These are phyloP conservation scores for Diorhabda carinulata DNA, from an alignment of 1,140 invertebrate genomes.

Conservation along the genomic window DNA sequence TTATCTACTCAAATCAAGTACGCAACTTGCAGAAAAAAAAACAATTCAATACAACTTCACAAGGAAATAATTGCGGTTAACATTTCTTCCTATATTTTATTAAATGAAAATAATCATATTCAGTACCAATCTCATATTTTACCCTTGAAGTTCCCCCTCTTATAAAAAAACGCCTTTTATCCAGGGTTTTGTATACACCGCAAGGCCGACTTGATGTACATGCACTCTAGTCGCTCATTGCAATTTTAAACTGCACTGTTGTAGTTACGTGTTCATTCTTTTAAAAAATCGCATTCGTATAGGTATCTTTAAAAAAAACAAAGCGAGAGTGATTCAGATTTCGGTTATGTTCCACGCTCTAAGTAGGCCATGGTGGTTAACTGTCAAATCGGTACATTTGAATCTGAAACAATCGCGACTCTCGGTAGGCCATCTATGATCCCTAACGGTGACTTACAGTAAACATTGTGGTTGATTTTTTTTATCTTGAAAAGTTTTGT, in stretches of 20 bases:
- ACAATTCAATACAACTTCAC: slow-evolving; percentile 7
- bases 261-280: slow-evolving; percentile 17
- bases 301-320: background rate
- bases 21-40: background rate
- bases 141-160: slow-evolving; percentile 39
- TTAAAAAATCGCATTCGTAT: slow-evolving; percentile 9
- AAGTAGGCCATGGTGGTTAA: slow-evolving; percentile 19
- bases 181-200: slow-evolving; percentile 35
- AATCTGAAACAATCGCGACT: slow-evolving; percentile 13
- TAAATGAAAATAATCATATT: slow-evolving; percentile 21
- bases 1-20: background rate
- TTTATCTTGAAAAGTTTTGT: background rate
- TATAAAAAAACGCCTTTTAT: slow-evolving; percentile 37
- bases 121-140: slow-evolving; percentile 28
- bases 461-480: slow-evolving; percentile 4
- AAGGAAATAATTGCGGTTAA: slow-evolving; percentile 20
- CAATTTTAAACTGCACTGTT: slow-evolving; percentile 26
- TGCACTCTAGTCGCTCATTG: slow-evolving; percentile 26
- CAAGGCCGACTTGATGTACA: slow-evolving; percentile 35
- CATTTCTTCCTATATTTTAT: slow-evolving; percentile 21
- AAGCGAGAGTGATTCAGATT: slow-evolving; percentile 4
- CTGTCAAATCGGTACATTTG: slow-evolving; percentile 20
- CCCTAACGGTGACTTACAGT: background rate
- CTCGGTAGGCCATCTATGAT: slow-evolving; percentile 20
- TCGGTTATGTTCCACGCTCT: slow-evolving; percentile 5